These are phyloP conservation scores for Steinernema scapterisci DNA, from an alignment of 2,888 invertebrate genomes.

Conservation along the genomic window DNA sequence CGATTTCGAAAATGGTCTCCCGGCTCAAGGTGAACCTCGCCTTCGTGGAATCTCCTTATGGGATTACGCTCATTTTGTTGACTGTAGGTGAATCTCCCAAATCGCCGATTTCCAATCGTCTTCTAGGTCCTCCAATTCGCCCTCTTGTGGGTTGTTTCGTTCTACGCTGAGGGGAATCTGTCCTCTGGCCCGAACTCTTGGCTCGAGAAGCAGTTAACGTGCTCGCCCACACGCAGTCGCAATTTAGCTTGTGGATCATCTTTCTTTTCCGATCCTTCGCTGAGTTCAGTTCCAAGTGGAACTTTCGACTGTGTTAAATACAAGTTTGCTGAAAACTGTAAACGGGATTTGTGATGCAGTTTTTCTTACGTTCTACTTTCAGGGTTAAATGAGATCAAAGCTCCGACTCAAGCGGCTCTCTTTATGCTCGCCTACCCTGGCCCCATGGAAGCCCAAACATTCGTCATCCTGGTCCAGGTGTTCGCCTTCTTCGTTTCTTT, in stretches of 20 bases:
- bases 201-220: too few relatives aligned
- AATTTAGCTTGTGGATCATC: too few relatives aligned
- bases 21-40: background rate
- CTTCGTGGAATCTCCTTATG: slow-evolving; percentile 3
- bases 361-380: background rate
- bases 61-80: background rate
- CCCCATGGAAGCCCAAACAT: background rate
- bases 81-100: background rate
- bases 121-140: background rate
- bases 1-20: too few relatives aligned
- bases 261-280: too few relatives aligned
- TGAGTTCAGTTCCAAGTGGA: too few relatives aligned
- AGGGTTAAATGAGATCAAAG: background rate
- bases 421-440: background rate
- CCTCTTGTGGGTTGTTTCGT: slow-evolving; percentile 2
- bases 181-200: background rate
- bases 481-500: background rate
- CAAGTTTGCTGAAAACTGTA: too few relatives aligned
- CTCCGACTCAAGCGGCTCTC: background rate
- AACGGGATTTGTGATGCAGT: too few relatives aligned
- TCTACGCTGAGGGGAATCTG: background rate
- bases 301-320: too few relatives aligned
- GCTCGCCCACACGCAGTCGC: too few relatives aligned
- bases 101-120: background rate
- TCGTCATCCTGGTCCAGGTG: slow-evolving; percentile 7